Evolutionary conservation across 2,888 invertebrate species (phyloP).

Genomic region (Sclerodermus sp.): DNA sequence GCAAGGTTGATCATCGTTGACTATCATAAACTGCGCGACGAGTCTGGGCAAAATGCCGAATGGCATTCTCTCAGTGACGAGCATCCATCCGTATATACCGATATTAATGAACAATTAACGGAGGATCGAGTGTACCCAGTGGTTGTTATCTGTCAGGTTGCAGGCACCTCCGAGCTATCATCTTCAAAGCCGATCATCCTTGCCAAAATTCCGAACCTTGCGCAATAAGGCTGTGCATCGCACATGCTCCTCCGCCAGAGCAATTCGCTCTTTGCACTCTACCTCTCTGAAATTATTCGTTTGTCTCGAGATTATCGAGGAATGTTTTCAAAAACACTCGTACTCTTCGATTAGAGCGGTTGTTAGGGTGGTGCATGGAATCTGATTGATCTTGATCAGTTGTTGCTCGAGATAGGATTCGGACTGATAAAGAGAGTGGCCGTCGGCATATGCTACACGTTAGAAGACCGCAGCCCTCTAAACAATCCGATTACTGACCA

Average conservation of each 20-base stretch:
- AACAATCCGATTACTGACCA: constrained; percentile 28
- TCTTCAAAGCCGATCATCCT: too few relatives aligned
- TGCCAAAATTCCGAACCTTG: too few relatives aligned
- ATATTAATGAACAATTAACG: constrained; percentile 29
- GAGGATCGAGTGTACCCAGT: constrained; percentile 2
- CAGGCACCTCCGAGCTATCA: constrained; percentile 17
- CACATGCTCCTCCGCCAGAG: too few relatives aligned
- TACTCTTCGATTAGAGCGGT: too few relatives aligned
- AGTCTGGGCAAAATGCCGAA: neutral
- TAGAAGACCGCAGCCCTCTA: constrained; percentile 8
- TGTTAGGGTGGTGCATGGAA: too few relatives aligned
- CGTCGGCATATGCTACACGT: constrained; percentile 9
- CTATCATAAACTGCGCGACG: neutral
- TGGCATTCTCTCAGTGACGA: neutral
- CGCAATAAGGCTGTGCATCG: too few relatives aligned
- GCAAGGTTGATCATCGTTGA: neutral
- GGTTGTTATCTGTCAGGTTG: constrained; percentile 30
- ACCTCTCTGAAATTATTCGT: too few relatives aligned
- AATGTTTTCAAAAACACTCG: too few relatives aligned
- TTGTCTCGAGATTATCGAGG: too few relatives aligned
- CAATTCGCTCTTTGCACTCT: too few relatives aligned
- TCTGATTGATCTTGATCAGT: too few relatives aligned
- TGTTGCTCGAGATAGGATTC: neutral
- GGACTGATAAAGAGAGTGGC: neutral
- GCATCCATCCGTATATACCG: neutral